Evolutionary conservation across 2,888 invertebrate genomes (phyloP).

Genomic region (Leptarthrus brevirostris): DNA sequence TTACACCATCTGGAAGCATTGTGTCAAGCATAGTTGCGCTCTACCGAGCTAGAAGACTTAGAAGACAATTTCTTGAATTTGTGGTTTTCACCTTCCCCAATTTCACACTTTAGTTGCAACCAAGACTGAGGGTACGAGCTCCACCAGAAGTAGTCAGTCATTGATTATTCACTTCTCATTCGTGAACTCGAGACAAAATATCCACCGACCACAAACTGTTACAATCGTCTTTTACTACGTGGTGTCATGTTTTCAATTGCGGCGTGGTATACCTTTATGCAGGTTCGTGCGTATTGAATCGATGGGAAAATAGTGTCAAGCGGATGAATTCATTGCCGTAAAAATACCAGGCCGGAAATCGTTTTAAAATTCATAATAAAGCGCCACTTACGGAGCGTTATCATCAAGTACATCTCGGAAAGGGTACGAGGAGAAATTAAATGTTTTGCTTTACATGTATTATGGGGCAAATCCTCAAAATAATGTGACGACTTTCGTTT

Average conservation of each 20-base stretch:
- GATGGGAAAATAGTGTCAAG: slow-evolving; percentile 33
- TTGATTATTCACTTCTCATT: slow-evolving; percentile 11
- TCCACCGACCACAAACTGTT: slow-evolving; percentile 11
- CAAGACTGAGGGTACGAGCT: background rate
- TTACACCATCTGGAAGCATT: no score
- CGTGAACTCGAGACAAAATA: slow-evolving; percentile 3
- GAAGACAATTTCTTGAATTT: background rate
- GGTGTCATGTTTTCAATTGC: slow-evolving; percentile 1
- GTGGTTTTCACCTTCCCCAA: slow-evolving; percentile 9
- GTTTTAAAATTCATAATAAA: slow-evolving; percentile 31
- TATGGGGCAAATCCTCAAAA: no score
- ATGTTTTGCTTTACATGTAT: no score
- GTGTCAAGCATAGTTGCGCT: no score
- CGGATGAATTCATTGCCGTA: slow-evolving; percentile 40
- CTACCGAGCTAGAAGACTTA: no score
- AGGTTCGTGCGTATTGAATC: slow-evolving; percentile 11
- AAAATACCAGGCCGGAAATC: slow-evolving; percentile 28
- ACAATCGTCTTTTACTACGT: background rate
- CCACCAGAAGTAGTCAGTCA: background rate
- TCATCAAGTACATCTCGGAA: no score
- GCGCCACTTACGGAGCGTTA: background rate
- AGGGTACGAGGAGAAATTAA: slow-evolving; percentile 8
- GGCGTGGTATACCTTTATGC: background rate
- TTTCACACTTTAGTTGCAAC: slow-evolving; percentile 6
- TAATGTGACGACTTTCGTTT: no score